A percentile compares a stretch with the other conserved stretches of the same genome.
Evolutionary conservation across 2,888 invertebrate species (phyloP).

Genomic region (Mesorhabditis spiculigera): DNA sequence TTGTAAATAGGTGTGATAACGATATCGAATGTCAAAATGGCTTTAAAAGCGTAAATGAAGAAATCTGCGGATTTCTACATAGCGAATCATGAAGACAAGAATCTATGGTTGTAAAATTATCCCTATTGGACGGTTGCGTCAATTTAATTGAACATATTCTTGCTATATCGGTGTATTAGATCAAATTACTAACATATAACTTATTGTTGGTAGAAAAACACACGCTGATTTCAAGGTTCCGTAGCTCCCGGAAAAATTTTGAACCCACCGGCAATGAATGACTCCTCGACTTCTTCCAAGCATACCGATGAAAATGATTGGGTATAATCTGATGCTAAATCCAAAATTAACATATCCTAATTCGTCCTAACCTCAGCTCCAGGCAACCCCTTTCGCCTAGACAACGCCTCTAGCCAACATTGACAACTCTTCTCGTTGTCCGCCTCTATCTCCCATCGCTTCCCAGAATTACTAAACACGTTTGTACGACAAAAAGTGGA

Average conservation of each 20-base stretch:
- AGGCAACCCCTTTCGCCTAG: constrained; percentile 50
- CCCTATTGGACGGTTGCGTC: too few species aligned
- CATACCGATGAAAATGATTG: too few species aligned
- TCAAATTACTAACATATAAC: too few species aligned
- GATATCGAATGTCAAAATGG: too few species aligned
- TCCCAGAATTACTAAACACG: constrained; percentile 43
- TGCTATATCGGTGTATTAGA: too few species aligned
- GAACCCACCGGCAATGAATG: constrained; percentile 24
- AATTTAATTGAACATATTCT: too few species aligned
- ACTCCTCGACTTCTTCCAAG: constrained; percentile 16
- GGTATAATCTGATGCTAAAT: too few species aligned
- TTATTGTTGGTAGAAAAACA: background rate
- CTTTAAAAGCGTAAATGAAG: too few species aligned
- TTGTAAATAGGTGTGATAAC: too few species aligned
- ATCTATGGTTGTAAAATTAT: too few species aligned
- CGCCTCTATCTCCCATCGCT: constrained; percentile 59
- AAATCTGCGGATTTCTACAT: too few species aligned
- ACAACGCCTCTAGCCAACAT: constrained; percentile 63
- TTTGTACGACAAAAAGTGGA: constrained; percentile 6
- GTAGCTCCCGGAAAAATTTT: constrained; percentile 15
- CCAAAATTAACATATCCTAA: constrained; percentile 13
- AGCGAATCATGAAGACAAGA: too few species aligned
- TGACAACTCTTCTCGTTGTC: constrained; percentile 64
- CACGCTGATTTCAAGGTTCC: constrained; percentile 20
- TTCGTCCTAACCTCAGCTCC: constrained; percentile 14